A percentile compares a stretch with the other conserved stretches of the same genome.
Evolutionary conservation across 2,113 vertebrate species (phyloP).

Genomic region (Promerops cafer): DNA sequence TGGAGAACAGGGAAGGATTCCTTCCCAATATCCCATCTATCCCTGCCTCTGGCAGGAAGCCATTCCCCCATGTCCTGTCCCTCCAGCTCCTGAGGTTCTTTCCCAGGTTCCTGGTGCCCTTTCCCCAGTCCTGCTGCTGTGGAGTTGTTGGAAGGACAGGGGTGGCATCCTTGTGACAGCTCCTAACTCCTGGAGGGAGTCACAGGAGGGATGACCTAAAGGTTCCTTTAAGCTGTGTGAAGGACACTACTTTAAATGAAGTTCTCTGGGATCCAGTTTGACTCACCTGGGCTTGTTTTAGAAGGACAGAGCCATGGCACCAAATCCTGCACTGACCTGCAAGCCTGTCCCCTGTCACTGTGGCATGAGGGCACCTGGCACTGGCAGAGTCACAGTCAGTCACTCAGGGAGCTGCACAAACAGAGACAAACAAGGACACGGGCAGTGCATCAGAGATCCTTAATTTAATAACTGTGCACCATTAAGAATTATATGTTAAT

Average conservation of each 20-base stretch:
- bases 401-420: neutral
- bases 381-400: neutral
- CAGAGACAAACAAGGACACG: neutral
- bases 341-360: fast-evolving
- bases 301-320: neutral
- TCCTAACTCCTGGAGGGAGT: neutral
- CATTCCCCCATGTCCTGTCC: neutral
- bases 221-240: neutral
- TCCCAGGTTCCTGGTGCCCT: neutral
- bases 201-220: neutral
- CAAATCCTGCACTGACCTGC: neutral
- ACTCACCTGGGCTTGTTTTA: neutral
- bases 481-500: neutral
- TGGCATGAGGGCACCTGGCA: neutral
- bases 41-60: neutral
- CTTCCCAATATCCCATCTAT: neutral
- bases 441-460: fast-evolving
- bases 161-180: neutral
- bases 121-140: neutral
- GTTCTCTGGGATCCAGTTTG: neutral
- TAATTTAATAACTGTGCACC: neutral
- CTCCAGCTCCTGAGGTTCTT: neutral
- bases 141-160: neutral
- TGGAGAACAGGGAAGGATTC: neutral
- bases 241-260: neutral